Conservation (phyloP, 2,113 vertebrate species). For the Rissa tridactyla region DNA sequence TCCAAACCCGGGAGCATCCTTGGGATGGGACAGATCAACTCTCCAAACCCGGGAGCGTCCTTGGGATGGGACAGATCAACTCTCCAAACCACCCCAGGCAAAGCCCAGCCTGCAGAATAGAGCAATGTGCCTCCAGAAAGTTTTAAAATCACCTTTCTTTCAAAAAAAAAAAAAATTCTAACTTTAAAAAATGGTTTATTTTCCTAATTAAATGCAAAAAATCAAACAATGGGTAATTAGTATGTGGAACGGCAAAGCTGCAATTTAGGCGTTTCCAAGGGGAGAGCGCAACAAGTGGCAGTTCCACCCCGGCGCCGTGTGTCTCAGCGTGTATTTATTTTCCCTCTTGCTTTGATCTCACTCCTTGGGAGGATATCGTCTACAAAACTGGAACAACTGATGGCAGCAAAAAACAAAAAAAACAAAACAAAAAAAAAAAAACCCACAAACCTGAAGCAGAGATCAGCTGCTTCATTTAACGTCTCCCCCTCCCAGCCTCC, state of each 20-base stretch:
- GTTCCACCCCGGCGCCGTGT: neutral
- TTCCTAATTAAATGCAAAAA: slow-evolving; percentile 14
- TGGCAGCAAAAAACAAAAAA: neutral
- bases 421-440: neutral
- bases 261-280: slow-evolving; percentile 39
- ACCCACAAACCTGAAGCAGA: neutral
- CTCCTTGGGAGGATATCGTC: neutral
- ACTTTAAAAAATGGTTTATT: neutral
- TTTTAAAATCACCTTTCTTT: neutral
- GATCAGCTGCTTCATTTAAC: neutral
- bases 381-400: neutral
- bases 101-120: neutral
- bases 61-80: neutral
- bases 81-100: neutral
- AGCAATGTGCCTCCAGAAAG: neutral
- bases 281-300: slow-evolving; percentile 24
- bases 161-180: neutral
- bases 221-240: slow-evolving; percentile 41
- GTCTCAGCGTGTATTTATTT: neutral
- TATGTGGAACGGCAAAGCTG: neutral
- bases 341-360: slow-evolving; percentile 11
- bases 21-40: neutral
- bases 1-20: too few relatives aligned
- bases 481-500: neutral
- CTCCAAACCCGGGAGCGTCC: too few relatives aligned